Conservation (phyloP, 2,888 invertebrate genomes). For the Lasioglossum villosulum region DNA sequence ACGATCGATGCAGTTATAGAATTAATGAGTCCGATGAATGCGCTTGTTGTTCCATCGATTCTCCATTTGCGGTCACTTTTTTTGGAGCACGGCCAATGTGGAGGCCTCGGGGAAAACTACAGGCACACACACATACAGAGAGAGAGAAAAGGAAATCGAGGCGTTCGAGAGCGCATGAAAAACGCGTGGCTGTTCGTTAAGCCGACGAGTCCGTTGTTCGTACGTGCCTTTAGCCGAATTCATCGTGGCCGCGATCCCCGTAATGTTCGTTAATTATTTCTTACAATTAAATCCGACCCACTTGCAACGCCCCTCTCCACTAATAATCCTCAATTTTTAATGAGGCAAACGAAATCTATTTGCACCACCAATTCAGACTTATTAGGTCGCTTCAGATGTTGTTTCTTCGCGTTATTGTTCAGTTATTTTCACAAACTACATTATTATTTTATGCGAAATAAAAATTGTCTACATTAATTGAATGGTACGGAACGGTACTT, state of each 20-base stretch:
- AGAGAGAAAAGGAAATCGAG: slow-evolving; percentile 41
- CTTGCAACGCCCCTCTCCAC: neutral
- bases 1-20: slow-evolving; percentile 48
- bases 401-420: neutral
- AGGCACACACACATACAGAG: neutral
- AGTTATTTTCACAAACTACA: neutral
- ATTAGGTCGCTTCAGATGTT: neutral
- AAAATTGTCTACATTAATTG: neutral
- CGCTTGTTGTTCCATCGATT: slow-evolving; percentile 67
- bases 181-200: slow-evolving; percentile 57
- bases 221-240: slow-evolving; percentile 51
- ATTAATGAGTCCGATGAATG: slow-evolving; percentile 69
- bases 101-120: neutral
- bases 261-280: slow-evolving; percentile 19
- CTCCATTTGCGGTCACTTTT: slow-evolving; percentile 64
- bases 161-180: slow-evolving; percentile 47
- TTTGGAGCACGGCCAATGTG: slow-evolving; percentile 59
- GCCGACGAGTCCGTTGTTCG: slow-evolving; percentile 55
- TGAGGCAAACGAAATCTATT: neutral
- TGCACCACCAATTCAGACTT: neutral
- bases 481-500: neutral
- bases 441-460: neutral
- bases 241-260: slow-evolving; percentile 22
- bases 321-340: slow-evolving; percentile 1
- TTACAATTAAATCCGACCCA: slow-evolving; percentile 18